phyloP scores from a whole-genome alignment of 1,140 invertebrate species.

The Sinella curviseta region DNA sequence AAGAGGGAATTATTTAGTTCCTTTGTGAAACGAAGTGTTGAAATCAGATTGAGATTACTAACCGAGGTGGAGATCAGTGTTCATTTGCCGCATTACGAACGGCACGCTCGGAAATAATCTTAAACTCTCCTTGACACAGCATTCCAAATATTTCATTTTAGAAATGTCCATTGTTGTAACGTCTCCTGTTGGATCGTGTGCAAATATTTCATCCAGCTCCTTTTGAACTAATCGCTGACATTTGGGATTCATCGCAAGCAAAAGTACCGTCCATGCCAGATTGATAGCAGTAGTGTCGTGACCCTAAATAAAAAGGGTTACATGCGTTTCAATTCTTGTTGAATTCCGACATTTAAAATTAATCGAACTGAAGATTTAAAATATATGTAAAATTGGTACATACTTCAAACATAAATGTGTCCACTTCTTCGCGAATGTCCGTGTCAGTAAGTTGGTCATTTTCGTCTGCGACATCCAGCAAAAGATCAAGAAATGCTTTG shows the following conservation, averaged over 20 bases:
- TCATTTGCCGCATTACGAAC: conserved; percentile 55
- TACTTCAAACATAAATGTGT: conserved; percentile 42
- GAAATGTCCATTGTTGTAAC: conserved; percentile 57
- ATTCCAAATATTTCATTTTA: conserved; percentile 64
- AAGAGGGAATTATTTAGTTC: neutral
- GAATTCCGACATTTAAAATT: neutral
- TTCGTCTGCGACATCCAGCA: conserved; percentile 57
- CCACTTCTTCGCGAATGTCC: conserved; percentile 38
- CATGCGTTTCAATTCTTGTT: too few relatives aligned
- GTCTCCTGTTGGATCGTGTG: conserved; percentile 44
- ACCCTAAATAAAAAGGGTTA: too few relatives aligned
- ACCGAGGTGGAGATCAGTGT: conserved; percentile 24
- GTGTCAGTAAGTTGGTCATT: conserved; percentile 44
- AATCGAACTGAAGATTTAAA: neutral
- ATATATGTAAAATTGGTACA: neutral
- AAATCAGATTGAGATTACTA: neutral
- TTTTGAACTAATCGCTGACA: conserved; percentile 49
- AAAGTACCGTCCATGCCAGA: conserved; percentile 54
- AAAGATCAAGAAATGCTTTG: conserved; percentile 65
- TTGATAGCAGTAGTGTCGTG: conserved; percentile 58
- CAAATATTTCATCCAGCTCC: conserved; percentile 53
- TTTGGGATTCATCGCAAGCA: neutral
- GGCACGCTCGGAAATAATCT: conserved; percentile 67
- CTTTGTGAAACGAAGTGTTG: too few relatives aligned
- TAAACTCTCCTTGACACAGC: conserved; percentile 65